phyloP scores from a whole-genome alignment of 2,113 vertebrate genomes.

The Siniperca chuatsi region DNA sequence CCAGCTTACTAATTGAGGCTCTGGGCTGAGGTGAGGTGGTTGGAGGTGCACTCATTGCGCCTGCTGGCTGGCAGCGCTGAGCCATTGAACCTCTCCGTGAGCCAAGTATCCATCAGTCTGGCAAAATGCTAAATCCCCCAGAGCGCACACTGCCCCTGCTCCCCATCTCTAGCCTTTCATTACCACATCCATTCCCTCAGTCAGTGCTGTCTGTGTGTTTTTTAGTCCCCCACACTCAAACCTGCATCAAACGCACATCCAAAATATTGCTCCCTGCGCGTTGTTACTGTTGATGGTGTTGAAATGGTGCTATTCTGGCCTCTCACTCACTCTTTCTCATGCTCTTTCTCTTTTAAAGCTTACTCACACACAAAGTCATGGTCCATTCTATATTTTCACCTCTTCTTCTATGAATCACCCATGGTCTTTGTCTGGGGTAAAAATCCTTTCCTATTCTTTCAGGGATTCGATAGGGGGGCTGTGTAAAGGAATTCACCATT shows the following conservation, averaged over 20 bases:
- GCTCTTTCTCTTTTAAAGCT: constrained; percentile 30
- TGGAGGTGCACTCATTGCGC: constrained; percentile 36
- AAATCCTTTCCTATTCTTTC: constrained; percentile 51
- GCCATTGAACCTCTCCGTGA: constrained; percentile 67
- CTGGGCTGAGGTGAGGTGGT: constrained; percentile 40
- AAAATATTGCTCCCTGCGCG: constrained; percentile 10
- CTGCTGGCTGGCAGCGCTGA: constrained; percentile 64
- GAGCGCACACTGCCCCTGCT: constrained; percentile 41
- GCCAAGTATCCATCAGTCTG: constrained; percentile 71
- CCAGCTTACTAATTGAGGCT: constrained; percentile 46
- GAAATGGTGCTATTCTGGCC: constrained; percentile 22
- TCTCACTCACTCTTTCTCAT: constrained; percentile 28
- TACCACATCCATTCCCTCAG: constrained; percentile 50
- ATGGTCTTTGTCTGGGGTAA: constrained; percentile 36
- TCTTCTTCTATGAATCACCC: constrained; percentile 39
- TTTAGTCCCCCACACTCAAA: constrained; percentile 28
- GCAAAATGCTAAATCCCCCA: constrained; percentile 60
- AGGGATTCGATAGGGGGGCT: constrained; percentile 37
- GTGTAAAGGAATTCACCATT: constrained; percentile 58
- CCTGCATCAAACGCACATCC: constrained; percentile 15
- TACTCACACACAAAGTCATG: neutral
- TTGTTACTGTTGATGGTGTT: constrained; percentile 21
- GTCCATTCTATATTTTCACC: constrained; percentile 24
- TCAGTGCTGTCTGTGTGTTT: constrained; percentile 35
- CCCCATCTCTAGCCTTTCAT: constrained; percentile 55